phyloP scores from a whole-genome alignment of 2,888 invertebrate species.

The Eueremaeus valkanovi region DNA sequence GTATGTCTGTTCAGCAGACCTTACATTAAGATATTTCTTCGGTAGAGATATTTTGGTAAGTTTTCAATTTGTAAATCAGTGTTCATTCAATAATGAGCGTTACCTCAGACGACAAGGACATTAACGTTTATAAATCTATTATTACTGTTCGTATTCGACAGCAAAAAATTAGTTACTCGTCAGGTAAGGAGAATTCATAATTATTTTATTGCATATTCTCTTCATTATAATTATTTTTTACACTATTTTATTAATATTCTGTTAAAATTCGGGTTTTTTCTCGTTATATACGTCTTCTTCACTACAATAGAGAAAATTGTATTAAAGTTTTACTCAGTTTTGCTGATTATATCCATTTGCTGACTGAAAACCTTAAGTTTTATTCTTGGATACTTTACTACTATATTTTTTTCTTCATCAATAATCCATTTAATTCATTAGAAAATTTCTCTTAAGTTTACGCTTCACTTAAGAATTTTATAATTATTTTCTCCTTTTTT shows the following conservation, averaged over 20 bases:
- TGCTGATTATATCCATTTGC: not conserved
- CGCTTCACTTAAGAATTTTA: constrained; percentile 23
- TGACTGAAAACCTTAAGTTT: not conserved
- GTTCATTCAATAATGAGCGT: constrained; percentile 12
- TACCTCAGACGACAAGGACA: constrained; percentile 20
- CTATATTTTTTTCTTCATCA: constrained; percentile 1
- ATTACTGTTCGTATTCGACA: not conserved
- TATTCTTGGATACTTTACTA: not conserved
- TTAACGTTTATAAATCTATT: not conserved
- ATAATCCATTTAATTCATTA: constrained; percentile 29
- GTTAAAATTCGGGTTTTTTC: not conserved
- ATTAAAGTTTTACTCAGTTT: no score
- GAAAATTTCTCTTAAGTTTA: constrained; percentile 6
- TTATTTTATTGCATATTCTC: not conserved
- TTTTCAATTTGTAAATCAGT: constrained; percentile 21
- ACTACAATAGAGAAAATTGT: not conserved
- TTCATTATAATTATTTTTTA: not conserved
- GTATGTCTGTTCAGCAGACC: constrained; percentile 10
- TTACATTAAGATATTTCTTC: constrained; percentile 1
- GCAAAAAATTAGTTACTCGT: not conserved
- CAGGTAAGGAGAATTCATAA: constrained; percentile 1
- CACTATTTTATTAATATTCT: not conserved
- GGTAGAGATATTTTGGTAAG: constrained; percentile 22
- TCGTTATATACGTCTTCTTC: not conserved
- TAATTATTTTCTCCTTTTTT: constrained; percentile 21